These are phyloP conservation scores for Torymus tubicola DNA, from an alignment of 2,888 invertebrate genomes.

Conservation along the genomic window DNA sequence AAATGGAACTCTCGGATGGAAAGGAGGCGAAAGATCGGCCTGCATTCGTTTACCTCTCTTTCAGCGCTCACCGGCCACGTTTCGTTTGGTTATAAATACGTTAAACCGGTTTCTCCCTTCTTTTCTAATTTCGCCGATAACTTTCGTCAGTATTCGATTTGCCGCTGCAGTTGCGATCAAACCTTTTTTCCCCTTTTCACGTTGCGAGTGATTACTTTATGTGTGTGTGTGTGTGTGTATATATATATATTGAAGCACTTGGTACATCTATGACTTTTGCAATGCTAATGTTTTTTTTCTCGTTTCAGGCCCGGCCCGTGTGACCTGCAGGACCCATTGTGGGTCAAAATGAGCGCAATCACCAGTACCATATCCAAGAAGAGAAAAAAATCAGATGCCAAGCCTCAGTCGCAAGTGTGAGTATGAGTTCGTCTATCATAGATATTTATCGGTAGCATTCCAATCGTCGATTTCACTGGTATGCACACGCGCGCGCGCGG, in stretches of 20 bases:
- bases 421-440: slow-evolving; percentile 62
- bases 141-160: slow-evolving; percentile 18
- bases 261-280: too few species aligned
- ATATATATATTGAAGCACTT: too few species aligned
- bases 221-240: too few species aligned
- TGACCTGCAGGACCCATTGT: slow-evolving; percentile 91
- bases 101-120: slow-evolving; percentile 38
- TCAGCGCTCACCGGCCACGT: too few species aligned
- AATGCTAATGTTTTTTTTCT: slow-evolving; percentile 57
- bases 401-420: slow-evolving; percentile 82
- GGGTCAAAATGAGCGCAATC: slow-evolving; percentile 91
- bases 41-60: slow-evolving; percentile 5
- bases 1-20: slow-evolving; percentile 11
- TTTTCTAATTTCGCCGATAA: slow-evolving; percentile 34
- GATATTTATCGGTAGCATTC: slow-evolving; percentile 26
- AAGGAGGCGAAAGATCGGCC: slow-evolving; percentile 15
- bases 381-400: slow-evolving; percentile 81
- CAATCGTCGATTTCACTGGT: slow-evolving; percentile 17
- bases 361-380: slow-evolving; percentile 81
- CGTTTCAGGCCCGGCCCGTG: slow-evolving; percentile 91
- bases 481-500: background rate
- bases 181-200: background rate
- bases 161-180: too few species aligned
- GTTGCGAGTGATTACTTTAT: background rate
- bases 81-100: slow-evolving; percentile 35